Evolutionary conservation across 2,113 vertebrate species (phyloP).

Genomic region (Brachionichthys hirsutus): DNA sequence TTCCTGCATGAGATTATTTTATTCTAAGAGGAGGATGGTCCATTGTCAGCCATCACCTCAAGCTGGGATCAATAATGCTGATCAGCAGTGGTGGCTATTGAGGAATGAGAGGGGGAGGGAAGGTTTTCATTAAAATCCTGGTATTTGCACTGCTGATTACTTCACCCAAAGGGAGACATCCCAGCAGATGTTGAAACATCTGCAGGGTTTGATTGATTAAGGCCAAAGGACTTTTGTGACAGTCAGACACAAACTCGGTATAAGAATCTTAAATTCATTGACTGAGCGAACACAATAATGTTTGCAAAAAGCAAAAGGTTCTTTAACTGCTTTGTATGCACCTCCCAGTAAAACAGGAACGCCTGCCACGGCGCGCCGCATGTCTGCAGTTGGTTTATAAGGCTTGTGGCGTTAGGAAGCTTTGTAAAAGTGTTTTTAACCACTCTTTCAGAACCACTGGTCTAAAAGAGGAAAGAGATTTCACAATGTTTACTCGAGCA

Average conservation of each 20-base stretch:
- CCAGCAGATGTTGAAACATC: constrained; percentile 48
- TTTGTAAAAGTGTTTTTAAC: not conserved
- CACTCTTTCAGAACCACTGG: not conserved
- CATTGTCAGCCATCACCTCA: constrained; percentile 28
- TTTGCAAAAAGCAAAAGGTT: not conserved
- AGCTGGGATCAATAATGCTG: constrained; percentile 64
- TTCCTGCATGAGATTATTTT: not conserved
- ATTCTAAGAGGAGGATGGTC: constrained; percentile 9
- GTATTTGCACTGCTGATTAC: constrained; percentile 25
- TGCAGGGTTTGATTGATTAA: constrained; percentile 25
- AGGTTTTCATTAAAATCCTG: constrained; percentile 14
- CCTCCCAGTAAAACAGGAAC: constrained; percentile 3
- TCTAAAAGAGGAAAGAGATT: constrained; percentile 16
- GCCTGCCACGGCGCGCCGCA: not conserved
- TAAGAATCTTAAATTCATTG: not conserved
- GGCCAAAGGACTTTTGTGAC: constrained; percentile 19
- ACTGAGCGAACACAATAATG: not conserved
- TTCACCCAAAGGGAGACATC: constrained; percentile 14
- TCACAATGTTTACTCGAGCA: constrained; percentile 10
- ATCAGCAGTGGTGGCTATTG: constrained; percentile 39
- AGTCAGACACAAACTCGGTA: not conserved
- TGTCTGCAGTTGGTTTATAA: constrained; percentile 1
- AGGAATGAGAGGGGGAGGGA: constrained; percentile 16
- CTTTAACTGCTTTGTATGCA: constrained; percentile 1
- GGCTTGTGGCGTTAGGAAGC: constrained; percentile 4